phyloP scores from a whole-genome alignment of 1,140 invertebrate genomes.

The Drosophila insularis region DNA sequence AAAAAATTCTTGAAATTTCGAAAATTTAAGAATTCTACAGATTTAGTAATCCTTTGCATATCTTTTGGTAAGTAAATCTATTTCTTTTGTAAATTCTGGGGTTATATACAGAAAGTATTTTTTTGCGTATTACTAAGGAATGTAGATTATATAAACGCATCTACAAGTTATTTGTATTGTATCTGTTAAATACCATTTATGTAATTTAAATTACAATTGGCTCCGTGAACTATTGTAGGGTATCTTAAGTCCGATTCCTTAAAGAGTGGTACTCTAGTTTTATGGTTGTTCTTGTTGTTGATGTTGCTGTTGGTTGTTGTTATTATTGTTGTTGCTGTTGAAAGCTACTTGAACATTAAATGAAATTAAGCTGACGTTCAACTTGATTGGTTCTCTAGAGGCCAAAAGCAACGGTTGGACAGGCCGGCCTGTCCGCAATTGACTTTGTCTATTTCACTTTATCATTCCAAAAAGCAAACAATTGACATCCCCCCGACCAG shows the following conservation, averaged over 20 bases:
- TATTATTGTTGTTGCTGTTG: conserved; percentile 33
- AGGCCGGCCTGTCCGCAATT: conserved; percentile 47
- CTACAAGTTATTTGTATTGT: too few relatives aligned
- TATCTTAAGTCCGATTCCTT: not conserved
- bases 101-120: too few relatives aligned
- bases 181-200: too few relatives aligned
- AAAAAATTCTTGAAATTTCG: not conserved
- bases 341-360: conserved; percentile 69
- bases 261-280: not conserved
- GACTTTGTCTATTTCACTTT: conserved; percentile 73
- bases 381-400: conserved; percentile 75
- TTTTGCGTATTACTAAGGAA: too few relatives aligned
- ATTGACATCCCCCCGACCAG: conserved; percentile 10
- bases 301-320: conserved; percentile 30
- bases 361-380: conserved; percentile 75
- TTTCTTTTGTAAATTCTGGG: too few relatives aligned
- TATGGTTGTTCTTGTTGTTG: conserved; percentile 15
- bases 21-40: too few relatives aligned
- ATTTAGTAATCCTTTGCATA: too few relatives aligned
- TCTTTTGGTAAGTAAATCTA: too few relatives aligned
- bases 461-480: conserved; percentile 63
- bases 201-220: too few relatives aligned
- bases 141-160: too few relatives aligned
- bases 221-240: too few relatives aligned
- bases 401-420: conserved; percentile 41